These are phyloP conservation scores for Gallinago nigripennis DNA, from an alignment of 2,797 vertebrate genomes.

Conservation along the genomic window DNA sequence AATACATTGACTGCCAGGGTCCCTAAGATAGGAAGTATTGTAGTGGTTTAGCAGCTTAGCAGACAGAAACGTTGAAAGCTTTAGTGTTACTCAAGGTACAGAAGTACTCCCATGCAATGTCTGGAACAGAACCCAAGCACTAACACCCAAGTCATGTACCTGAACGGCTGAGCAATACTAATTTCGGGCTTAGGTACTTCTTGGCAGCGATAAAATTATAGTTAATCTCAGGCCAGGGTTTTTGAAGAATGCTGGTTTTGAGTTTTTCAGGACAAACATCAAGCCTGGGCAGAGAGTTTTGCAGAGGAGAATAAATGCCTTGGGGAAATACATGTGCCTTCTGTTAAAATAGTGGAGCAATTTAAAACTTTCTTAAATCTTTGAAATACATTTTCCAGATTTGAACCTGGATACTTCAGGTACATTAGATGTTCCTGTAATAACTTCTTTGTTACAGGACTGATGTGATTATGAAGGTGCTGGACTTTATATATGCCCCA, in stretches of 20 bases:
- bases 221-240: background rate
- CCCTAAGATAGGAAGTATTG: background rate
- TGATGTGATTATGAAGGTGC: background rate
- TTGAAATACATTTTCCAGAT: background rate
- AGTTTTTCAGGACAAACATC: background rate
- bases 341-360: background rate
- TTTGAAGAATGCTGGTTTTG: background rate
- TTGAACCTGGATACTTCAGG: background rate
- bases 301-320: background rate
- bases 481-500: background rate
- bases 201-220: background rate
- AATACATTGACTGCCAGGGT: background rate
- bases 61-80: background rate
- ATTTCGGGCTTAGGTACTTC: background rate
- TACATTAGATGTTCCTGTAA: background rate
- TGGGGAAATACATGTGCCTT: background rate
- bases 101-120: background rate
- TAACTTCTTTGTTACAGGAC: background rate
- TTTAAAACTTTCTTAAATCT: background rate
- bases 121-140: background rate
- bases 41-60: background rate
- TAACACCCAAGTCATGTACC: background rate
- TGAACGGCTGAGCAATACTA: background rate
- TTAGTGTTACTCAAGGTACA: background rate
- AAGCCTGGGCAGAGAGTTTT: background rate